Conservation (phyloP, 1,140 invertebrate species). For the Vanessa atalanta region DNA sequence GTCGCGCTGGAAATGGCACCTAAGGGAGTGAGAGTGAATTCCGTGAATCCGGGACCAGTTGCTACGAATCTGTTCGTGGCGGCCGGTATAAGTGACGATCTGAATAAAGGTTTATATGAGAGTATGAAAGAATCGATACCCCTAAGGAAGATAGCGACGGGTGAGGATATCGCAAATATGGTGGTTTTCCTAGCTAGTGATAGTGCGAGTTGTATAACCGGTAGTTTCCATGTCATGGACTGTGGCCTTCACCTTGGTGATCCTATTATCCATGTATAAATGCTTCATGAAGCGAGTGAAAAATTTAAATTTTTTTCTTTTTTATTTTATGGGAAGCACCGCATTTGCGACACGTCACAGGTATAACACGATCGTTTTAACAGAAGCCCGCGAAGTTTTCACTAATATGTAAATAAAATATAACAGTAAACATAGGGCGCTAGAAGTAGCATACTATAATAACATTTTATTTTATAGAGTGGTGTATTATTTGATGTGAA, state of each 20-base stretch:
- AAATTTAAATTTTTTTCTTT: background rate
- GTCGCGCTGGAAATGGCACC: slow-evolving; percentile 84
- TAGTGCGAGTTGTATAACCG: slow-evolving; percentile 57
- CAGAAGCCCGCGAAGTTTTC: too few relatives aligned
- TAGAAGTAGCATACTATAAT: too few relatives aligned
- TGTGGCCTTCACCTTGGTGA: slow-evolving; percentile 53
- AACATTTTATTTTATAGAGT: too few relatives aligned
- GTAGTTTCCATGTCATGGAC: slow-evolving; percentile 56
- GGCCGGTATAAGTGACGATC: slow-evolving; percentile 57
- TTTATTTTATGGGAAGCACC: background rate
- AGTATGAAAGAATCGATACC: slow-evolving; percentile 44
- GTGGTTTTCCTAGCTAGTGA: slow-evolving; percentile 63
- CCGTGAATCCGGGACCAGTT: slow-evolving; percentile 87
- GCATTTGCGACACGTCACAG: too few relatives aligned
- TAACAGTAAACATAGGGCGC: too few relatives aligned
- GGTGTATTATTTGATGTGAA: too few relatives aligned
- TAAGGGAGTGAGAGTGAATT: slow-evolving; percentile 88
- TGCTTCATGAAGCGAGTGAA: background rate
- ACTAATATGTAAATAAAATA: too few relatives aligned
- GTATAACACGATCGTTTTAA: background rate
- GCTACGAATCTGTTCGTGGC: slow-evolving; percentile 86
- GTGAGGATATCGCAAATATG: slow-evolving; percentile 59
- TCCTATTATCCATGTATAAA: background rate
- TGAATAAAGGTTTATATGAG: slow-evolving; percentile 46
- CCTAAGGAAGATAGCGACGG: slow-evolving; percentile 48